Evolutionary conservation across 2,888 invertebrate species (phyloP).

Genomic region (Euclidia mi): DNA sequence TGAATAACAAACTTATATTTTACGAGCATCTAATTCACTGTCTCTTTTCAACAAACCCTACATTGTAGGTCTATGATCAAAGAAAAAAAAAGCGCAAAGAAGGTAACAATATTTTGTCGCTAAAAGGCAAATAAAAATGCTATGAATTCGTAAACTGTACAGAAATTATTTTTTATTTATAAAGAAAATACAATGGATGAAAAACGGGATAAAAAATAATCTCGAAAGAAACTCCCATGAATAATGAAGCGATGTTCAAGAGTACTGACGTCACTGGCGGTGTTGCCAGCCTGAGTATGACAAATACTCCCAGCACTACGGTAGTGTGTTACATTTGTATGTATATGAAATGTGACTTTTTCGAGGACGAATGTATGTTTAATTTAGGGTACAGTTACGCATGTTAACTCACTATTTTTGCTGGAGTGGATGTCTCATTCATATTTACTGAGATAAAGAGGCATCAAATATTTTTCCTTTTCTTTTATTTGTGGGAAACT

Average conservation of each 20-base stretch:
- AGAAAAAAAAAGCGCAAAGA: slow-evolving; percentile 23
- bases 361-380: slow-evolving; percentile 1
- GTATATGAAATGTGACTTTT: slow-evolving; percentile 1
- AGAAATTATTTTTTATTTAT: slow-evolving; percentile 55
- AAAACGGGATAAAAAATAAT: slow-evolving; percentile 52
- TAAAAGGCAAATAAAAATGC: slow-evolving; percentile 46
- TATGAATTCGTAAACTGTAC: slow-evolving; percentile 48
- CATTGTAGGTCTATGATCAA: slow-evolving; percentile 35
- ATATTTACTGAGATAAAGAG: too few relatives aligned
- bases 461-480: too few relatives aligned
- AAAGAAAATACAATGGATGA: slow-evolving; percentile 45
- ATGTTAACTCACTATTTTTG: not conserved
- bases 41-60: slow-evolving; percentile 21
- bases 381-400: not conserved
- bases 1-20: slow-evolving; percentile 19
- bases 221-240: slow-evolving; percentile 51
- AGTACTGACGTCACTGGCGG: slow-evolving; percentile 39
- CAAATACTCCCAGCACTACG: not conserved
- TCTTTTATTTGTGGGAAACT: too few relatives aligned
- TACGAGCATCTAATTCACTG: slow-evolving; percentile 23
- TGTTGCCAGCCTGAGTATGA: slow-evolving; percentile 26
- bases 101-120: slow-evolving; percentile 32
- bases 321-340: not conserved
- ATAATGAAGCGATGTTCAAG: slow-evolving; percentile 51
- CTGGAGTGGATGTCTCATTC: not conserved